A percentile compares a stretch with the other conserved stretches of the same genome.
These are phyloP conservation scores for Phalanger gymnotis DNA, from an alignment of 2,797 vertebrate species.

Conservation along the genomic window DNA sequence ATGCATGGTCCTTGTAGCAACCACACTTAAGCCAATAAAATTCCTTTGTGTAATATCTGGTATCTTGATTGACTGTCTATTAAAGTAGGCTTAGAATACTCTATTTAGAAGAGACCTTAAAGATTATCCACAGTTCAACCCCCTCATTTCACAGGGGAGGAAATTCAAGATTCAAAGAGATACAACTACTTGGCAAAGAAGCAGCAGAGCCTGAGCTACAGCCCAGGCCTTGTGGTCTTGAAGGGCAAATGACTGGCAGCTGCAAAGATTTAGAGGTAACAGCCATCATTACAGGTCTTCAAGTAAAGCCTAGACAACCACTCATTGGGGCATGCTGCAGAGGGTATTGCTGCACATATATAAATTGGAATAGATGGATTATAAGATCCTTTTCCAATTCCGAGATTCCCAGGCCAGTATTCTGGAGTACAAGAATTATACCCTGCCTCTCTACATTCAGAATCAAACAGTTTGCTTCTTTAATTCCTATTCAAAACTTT, in stretches of 20 bases:
- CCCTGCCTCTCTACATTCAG: neutral
- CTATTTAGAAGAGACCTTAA: neutral
- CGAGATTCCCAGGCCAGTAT: neutral
- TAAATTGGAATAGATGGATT: neutral
- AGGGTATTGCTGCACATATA: neutral
- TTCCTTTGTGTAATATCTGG: neutral
- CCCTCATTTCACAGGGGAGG: neutral
- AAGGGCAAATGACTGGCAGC: neutral
- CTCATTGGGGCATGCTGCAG: neutral
- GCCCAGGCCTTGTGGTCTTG: neutral
- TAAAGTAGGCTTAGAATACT: neutral
- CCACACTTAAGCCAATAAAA: neutral
- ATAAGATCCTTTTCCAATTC: neutral
- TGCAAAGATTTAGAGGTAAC: neutral
- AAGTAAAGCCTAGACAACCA: neutral
- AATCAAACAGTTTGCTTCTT: neutral
- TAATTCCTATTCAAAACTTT: slow-evolving; percentile 5
- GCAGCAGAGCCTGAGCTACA: too few species aligned
- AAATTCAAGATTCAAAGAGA: neutral
- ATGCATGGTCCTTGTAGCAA: neutral
- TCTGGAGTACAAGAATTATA: neutral
- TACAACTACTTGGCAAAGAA: neutral
- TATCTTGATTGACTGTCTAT: slow-evolving; percentile 4
- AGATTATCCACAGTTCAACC: neutral
- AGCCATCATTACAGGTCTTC: neutral